Base-by-base conservation (phyloP, 2,888 invertebrate genomes). In the Chrysodeixis includens region DNA sequence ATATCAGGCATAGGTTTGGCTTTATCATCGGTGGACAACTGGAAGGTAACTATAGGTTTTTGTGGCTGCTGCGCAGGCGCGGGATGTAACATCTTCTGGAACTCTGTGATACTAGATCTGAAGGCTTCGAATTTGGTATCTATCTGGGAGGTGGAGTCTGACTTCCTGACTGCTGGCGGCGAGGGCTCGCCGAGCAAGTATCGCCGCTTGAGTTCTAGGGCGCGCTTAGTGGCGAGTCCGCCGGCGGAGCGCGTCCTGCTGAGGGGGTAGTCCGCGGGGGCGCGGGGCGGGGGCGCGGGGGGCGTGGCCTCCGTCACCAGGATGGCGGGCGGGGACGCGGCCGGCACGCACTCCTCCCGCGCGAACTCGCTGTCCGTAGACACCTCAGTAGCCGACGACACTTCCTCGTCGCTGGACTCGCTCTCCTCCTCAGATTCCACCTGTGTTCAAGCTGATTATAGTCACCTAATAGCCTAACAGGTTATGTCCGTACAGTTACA, bases 341-440 rank as follows among this genome's bases (percentile, higher is more conserved):
- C 96, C 22, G 97, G 97, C 0, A 96, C 96, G 51, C 94, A 91
- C 62, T 97, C 97, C 85, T 98, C 98, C 74, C 98, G 97, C 76
- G 98, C 98, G 86, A 98, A 98, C 93, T 98, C 98, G 30, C 98
- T 98, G 93, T 98, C 98, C 0, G 98, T 98, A 56, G 98, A 98
- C 81, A 98, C 98, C 95, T 98, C 98, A 0, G 98, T 98, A 1
- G 98, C 98, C 8, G 98, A 98, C 83, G 98, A 98, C 78, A 97
- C 97, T 77, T 97, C 96, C 83, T 96, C 96, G 81, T 97, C 97
- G 76, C 97, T 96, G 69, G 97, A 96, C 83, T 97, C 96, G 79
- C 96, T 96, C 73, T 93, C 93, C 62, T 93, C 93, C 66, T 94
- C 93, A 30, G 94, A 93, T 91, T 94, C 94, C 92, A 93, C 94